A percentile compares a stretch with the other conserved stretches of the same genome.
Evolutionary conservation across 2,888 invertebrate genomes (phyloP).

Genomic region (Mellilla xanthometata): DNA sequence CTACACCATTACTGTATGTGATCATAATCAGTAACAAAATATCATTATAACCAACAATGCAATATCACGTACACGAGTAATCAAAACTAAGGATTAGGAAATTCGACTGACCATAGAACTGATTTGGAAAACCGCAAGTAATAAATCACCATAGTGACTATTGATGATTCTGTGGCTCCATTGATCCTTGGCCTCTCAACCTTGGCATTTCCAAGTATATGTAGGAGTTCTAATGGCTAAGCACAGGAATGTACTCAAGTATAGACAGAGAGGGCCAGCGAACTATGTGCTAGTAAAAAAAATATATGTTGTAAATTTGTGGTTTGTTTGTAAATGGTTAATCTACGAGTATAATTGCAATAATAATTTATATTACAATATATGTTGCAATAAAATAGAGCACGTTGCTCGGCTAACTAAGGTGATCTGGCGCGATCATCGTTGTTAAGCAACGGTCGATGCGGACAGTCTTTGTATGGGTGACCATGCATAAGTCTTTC

Average conservation of each 20-base stretch:
- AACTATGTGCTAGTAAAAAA: no score
- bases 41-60: constrained; percentile 1
- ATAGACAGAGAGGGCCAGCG: no score
- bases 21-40: constrained; percentile 8
- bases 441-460: no score
- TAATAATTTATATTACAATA: no score
- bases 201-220: constrained; percentile 39
- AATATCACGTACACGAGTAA: constrained; percentile 19
- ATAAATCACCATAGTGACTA: neutral
- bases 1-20: neutral
- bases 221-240: constrained; percentile 16
- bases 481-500: no score
- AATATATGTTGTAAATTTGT: no score
- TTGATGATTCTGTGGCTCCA: constrained; percentile 15
- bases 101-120: constrained; percentile 14
- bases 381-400: no score
- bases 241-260: neutral
- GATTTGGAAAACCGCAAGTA: constrained; percentile 24
- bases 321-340: no score
- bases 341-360: no score
- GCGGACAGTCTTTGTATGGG: no score
- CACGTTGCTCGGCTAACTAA: no score
- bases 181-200: constrained; percentile 38
- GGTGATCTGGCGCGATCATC: no score
- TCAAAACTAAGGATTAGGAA: constrained; percentile 4